These are phyloP conservation scores for Thysanoteuthis rhombus DNA, from an alignment of 2,888 invertebrate genomes.

Conservation along the genomic window DNA sequence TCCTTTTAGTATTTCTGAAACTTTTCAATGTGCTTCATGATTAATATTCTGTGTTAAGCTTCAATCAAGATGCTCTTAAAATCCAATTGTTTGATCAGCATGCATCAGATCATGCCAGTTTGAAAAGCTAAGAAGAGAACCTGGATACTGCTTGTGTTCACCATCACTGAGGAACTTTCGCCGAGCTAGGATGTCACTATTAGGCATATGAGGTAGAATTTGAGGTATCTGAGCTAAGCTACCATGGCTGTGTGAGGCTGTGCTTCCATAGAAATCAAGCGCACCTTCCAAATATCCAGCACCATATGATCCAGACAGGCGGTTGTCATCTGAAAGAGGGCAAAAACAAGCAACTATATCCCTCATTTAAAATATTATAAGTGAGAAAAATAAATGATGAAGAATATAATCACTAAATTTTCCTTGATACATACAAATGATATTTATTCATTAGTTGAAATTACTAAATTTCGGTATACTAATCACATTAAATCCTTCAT, in stretches of 20 bases:
- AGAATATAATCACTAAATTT: no score
- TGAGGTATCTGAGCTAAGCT: conserved; percentile 26
- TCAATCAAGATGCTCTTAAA: conserved; percentile 27
- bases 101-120: conserved; percentile 23
- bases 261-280: conserved; percentile 54
- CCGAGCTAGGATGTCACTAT: conserved; percentile 42
- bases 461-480: background rate
- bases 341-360: conserved; percentile 15
- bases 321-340: conserved; percentile 43
- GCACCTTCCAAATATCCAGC: conserved; percentile 49
- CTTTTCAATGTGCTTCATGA: background rate
- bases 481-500: no score
- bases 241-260: conserved; percentile 27
- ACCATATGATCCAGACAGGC: conserved; percentile 53
- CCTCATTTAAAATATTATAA: background rate
- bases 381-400: background rate
- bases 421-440: background rate
- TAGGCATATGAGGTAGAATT: conserved; percentile 28
- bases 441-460: background rate
- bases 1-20: background rate
- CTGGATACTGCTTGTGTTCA: conserved; percentile 40
- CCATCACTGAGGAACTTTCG: conserved; percentile 46
- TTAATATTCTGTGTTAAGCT: conserved; percentile 12
- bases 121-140: conserved; percentile 35
- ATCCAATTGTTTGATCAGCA: conserved; percentile 25